A percentile compares a stretch with the other conserved stretches of the same genome.
Evolutionary conservation across 2,113 vertebrate genomes (phyloP).

Genomic region (Romanogobio albipinnatus): DNA sequence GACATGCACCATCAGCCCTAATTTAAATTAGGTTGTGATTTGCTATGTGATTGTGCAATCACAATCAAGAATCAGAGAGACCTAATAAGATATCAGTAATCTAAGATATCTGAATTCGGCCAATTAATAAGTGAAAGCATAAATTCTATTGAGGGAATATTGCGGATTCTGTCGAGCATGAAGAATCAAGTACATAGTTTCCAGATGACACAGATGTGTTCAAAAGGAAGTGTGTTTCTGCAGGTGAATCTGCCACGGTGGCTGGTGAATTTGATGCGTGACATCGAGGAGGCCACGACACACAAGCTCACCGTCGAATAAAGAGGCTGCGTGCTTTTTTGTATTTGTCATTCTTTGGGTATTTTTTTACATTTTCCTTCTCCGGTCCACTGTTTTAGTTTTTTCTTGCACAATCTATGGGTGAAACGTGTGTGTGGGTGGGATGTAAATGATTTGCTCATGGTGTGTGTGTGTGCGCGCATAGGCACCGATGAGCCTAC

Average conservation of each 20-base stretch:
- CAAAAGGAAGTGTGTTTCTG: slow-evolving; percentile 11
- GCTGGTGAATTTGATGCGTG: slow-evolving; percentile 76
- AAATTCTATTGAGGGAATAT: too few species aligned
- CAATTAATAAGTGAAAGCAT: too few species aligned
- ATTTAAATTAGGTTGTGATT: too few species aligned
- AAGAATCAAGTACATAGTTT: too few species aligned
- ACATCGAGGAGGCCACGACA: slow-evolving; percentile 79
- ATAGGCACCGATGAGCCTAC: slow-evolving; percentile 1
- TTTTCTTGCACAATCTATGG: slow-evolving; percentile 48
- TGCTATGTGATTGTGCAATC: too few species aligned
- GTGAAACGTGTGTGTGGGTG: background rate
- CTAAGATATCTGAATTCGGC: too few species aligned
- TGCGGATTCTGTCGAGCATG: too few species aligned
- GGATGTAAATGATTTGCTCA: slow-evolving; percentile 53
- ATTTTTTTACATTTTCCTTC: background rate
- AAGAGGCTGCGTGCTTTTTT: background rate
- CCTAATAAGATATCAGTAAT: too few species aligned
- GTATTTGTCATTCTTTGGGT: background rate
- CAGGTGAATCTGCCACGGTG: slow-evolving; percentile 69
- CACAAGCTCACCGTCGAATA: slow-evolving; percentile 78
- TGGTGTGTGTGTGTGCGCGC: background rate
- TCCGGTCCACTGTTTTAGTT: slow-evolving; percentile 34
- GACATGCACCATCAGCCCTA: too few species aligned
- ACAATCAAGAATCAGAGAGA: too few species aligned
- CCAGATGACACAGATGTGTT: too few species aligned